Evolutionary conservation across 2,888 invertebrate genomes (phyloP).

Genomic region (Cremastobaeus sp.): DNA sequence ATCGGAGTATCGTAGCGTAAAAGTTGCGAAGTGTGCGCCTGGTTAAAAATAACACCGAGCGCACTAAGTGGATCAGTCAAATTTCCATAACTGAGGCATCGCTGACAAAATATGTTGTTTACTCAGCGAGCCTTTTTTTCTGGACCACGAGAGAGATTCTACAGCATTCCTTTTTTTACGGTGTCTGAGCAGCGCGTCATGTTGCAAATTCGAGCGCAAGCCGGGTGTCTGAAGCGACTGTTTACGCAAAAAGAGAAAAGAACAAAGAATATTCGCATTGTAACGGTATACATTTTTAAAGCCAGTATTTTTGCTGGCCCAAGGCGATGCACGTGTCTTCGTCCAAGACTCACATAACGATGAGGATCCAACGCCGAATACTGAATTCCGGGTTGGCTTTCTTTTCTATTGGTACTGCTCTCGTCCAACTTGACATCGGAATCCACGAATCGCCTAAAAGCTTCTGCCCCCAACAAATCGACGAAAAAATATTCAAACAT

Average conservation of each 20-base stretch:
- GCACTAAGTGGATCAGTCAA: too few species aligned
- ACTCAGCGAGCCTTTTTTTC: slow-evolving; percentile 14
- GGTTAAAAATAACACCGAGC: too few species aligned
- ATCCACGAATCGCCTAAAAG: slow-evolving; percentile 33
- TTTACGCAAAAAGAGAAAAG: slow-evolving; percentile 57
- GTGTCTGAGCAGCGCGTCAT: background rate
- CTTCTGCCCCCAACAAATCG: too few species aligned
- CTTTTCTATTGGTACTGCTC: slow-evolving; percentile 51
- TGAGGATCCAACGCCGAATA: slow-evolving; percentile 58
- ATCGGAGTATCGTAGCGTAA: too few species aligned
- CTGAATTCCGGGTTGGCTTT: slow-evolving; percentile 58
- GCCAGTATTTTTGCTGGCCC: slow-evolving; percentile 59
- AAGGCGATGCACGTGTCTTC: slow-evolving; percentile 63
- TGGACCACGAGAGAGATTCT: slow-evolving; percentile 27
- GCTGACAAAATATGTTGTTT: slow-evolving; percentile 9
- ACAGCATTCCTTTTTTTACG: slow-evolving; percentile 22
- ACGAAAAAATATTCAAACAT: too few species aligned
- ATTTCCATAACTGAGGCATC: background rate
- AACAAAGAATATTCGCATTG: slow-evolving; percentile 56
- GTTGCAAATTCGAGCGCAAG: background rate
- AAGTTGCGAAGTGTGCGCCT: too few species aligned
- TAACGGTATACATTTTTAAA: slow-evolving; percentile 60
- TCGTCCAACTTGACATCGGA: slow-evolving; percentile 39
- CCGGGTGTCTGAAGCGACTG: slow-evolving; percentile 38
- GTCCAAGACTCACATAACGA: slow-evolving; percentile 59